phyloP scores from a whole-genome alignment of 2,113 vertebrate genomes.

The Nycticorax nycticorax region DNA sequence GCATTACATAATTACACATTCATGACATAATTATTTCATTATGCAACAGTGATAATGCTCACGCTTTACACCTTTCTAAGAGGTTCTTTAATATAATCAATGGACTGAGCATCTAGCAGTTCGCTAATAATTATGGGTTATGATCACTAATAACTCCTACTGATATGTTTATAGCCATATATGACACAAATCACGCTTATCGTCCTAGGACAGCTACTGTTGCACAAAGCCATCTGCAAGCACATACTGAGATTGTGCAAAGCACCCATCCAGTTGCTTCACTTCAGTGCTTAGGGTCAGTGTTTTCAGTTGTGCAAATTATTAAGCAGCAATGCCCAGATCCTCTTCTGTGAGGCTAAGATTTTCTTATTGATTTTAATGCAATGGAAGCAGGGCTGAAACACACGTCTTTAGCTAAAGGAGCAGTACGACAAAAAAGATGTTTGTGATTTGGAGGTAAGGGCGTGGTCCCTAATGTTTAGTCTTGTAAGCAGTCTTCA shows the following conservation, averaged over 20 bases:
- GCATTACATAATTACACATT: neutral
- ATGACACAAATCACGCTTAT: neutral
- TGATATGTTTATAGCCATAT: neutral
- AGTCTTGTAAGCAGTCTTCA: neutral
- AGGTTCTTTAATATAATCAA: neutral
- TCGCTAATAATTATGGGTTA: neutral
- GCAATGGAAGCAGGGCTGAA: neutral
- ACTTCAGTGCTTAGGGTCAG: neutral
- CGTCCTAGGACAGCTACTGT: neutral
- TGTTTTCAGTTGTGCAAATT: neutral
- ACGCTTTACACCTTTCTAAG: constrained; percentile 15
- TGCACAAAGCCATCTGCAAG: constrained; percentile 10
- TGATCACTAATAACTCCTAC: constrained; percentile 4
- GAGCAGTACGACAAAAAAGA: neutral
- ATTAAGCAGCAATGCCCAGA: neutral
- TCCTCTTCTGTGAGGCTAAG: neutral
- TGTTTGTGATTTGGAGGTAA: neutral
- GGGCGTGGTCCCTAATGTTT: neutral
- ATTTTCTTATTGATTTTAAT: neutral
- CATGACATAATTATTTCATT: constrained; percentile 21
- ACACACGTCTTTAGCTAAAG: neutral
- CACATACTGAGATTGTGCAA: neutral
- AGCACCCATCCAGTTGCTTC: neutral
- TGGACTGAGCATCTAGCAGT: neutral
- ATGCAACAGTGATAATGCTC: neutral